Conservation (phyloP, 2,113 vertebrate genomes). For the Indri indri region DNA sequence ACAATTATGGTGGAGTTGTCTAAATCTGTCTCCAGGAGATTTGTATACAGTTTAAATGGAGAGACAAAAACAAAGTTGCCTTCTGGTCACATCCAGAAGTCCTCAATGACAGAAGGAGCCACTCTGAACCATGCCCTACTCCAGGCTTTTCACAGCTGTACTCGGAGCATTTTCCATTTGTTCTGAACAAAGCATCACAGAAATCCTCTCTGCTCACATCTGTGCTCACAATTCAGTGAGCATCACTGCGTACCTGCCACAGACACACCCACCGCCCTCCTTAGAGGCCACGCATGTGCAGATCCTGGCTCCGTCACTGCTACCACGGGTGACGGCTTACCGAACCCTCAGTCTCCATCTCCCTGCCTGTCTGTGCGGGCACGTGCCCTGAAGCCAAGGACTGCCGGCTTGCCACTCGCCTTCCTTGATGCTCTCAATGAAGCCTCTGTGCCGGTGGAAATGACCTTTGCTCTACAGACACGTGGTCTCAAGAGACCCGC, state of each 20-base stretch:
- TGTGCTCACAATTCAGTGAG: accelerated
- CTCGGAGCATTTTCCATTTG: accelerated
- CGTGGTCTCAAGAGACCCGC: not conserved
- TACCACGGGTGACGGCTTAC: accelerated
- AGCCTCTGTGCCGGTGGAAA: accelerated
- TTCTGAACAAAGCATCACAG: not conserved
- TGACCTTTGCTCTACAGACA: not conserved
- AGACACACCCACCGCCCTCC: not conserved
- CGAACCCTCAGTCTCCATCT: accelerated
- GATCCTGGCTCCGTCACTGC: not conserved
- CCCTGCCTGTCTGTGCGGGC: accelerated
- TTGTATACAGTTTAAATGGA: no score
- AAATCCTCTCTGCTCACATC: accelerated
- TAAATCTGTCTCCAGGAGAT: not conserved
- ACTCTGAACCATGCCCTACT: accelerated
- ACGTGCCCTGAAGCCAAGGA: accelerated
- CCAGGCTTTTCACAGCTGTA: not conserved
- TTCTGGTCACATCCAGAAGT: accelerated
- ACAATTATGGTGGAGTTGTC: accelerated
- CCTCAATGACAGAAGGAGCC: no score
- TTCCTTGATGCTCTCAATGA: not conserved
- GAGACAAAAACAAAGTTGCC: no score
- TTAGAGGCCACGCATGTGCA: no score
- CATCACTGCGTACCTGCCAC: not conserved
- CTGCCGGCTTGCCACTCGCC: not conserved